Percentiles rank a stretch among this genome's conserved stretches.
phyloP scores from a whole-genome alignment of 2,113 vertebrate genomes.

The Condylura cristata region DNA sequence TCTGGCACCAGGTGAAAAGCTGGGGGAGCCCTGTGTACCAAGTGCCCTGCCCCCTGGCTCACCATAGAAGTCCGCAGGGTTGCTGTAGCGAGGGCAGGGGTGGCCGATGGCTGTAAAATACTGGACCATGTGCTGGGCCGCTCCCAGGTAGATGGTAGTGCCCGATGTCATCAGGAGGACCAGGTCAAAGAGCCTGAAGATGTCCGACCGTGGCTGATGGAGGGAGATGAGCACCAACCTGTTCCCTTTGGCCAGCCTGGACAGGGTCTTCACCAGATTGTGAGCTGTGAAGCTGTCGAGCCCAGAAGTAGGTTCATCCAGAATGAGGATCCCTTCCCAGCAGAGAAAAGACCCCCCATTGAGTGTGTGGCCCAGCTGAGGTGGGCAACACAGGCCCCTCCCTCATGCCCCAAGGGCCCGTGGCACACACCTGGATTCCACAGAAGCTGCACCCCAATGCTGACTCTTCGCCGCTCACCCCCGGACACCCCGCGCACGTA shows the following conservation, averaged over 20 bases:
- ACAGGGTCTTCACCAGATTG: conserved; percentile 95
- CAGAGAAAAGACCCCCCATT: neutral
- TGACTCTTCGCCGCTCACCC: conserved; percentile 95
- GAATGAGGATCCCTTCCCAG: conserved; percentile 93
- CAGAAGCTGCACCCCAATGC: conserved; percentile 96
- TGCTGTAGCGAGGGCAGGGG: conserved; percentile 95
- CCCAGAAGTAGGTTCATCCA: conserved; percentile 97
- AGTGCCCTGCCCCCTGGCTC: conserved; percentile 56
- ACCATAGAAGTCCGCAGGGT: conserved; percentile 98
- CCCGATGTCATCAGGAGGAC: conserved; percentile 94
- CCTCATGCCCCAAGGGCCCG: too few species aligned
- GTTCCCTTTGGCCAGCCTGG: conserved; percentile 94
- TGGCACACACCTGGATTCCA: conserved; percentile 94
- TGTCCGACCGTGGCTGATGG: conserved; percentile 96
- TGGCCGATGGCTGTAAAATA: conserved; percentile 94
- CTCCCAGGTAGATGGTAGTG: conserved; percentile 91
- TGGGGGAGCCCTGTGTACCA: fast-evolving
- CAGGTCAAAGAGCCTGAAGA: conserved; percentile 96
- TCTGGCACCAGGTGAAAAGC: too few species aligned
- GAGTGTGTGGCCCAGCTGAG: neutral
- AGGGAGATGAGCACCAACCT: conserved; percentile 95
- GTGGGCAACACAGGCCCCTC: fast-evolving
- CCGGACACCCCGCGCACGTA: conserved; percentile 93
- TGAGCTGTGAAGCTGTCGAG: conserved; percentile 99
- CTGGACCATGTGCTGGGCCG: conserved; percentile 93